These are phyloP conservation scores for Micromussa lordhowensis DNA, from an alignment of 92 coral and sea anemone species.

Conservation along the genomic window DNA sequence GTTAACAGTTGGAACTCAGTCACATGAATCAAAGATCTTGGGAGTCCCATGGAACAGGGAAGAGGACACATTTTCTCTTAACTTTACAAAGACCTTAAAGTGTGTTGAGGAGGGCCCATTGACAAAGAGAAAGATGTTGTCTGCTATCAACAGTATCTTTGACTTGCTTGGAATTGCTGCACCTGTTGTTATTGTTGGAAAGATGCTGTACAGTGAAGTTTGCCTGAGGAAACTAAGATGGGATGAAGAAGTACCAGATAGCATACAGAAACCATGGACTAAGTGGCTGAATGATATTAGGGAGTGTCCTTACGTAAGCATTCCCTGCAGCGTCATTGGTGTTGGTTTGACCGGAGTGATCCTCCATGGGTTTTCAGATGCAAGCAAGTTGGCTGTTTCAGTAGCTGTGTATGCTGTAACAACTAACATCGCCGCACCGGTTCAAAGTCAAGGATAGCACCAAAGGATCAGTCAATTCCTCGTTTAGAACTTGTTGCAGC, in stretches of 20 bases:
- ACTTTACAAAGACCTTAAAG: too few species aligned
- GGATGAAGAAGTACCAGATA: conserved; percentile 46
- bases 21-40: too few species aligned
- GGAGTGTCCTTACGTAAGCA: conserved; percentile 20
- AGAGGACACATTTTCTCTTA: too few species aligned
- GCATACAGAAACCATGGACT: conserved; percentile 35
- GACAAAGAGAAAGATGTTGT: too few species aligned
- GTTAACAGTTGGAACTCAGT: too few species aligned
- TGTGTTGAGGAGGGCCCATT: too few species aligned
- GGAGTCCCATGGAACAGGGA: too few species aligned
- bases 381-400: conserved; percentile 57
- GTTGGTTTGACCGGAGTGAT: conserved; percentile 14
- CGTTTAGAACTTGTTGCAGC: conserved; percentile 67
- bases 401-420: conserved; percentile 43
- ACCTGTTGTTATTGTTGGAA: too few species aligned
- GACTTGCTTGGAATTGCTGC: too few species aligned
- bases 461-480: conserved; percentile 56
- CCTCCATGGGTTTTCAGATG: conserved; percentile 67
- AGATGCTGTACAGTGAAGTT: too few species aligned
- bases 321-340: conserved; percentile 67
- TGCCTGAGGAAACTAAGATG: too few species aligned
- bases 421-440: conserved; percentile 21
- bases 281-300: conserved; percentile 54
- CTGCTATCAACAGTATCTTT: too few species aligned
- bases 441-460: conserved; percentile 66